Base-by-base conservation (phyloP, 2,888 invertebrate genomes). In the Oligia fasciuncula region DNA sequence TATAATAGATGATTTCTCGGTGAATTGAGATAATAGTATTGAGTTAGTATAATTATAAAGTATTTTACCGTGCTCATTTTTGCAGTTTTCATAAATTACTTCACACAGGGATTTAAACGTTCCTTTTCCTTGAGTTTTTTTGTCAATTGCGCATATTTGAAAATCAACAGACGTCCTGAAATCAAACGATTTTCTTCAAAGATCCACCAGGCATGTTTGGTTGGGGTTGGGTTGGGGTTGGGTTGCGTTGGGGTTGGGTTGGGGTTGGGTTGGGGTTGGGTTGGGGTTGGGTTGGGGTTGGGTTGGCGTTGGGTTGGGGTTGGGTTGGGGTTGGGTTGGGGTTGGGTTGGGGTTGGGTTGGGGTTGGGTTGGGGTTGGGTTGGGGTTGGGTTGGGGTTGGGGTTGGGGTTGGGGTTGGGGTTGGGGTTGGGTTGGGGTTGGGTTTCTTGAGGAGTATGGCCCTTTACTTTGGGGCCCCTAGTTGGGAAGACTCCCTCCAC, bases 31-130 rank as follows among this genome's bases (percentile, higher is more conserved):
- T 23, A 19, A 40, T 40, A 62, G 29, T 35, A 19, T 63, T 9
- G 63, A 63, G 9, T 35, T 35, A 35, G 63, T 35, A 65, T 23
- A 29, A 29, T 29, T 29, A 23, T 23, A 23, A 40, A 23, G 2
- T 13, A 23, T 11, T 40, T 65, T 87, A 92, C 91, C 74, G 17
- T 62, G 46, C 0, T 73, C 14, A 3, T n/a, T 17, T 80, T 91
- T 93, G 81, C 94, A 94, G 54, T 91, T 92, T 40, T 90, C 90
- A 73, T 94, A 94, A 2, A 86, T 67, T 92, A 94, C 89, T 63
- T 93, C 91, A 68, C 94, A 94, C 5, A 92, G 35, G 8, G 81
- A 88, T 1, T 72, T 43, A 66, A 92, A 93, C 1, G 86, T 62
- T 29, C 2, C 4, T 35, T 71, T 76, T 29, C 2, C 3, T 19